phyloP scores from a whole-genome alignment of 2,888 invertebrate species.

The Stictocephala bisonia region DNA sequence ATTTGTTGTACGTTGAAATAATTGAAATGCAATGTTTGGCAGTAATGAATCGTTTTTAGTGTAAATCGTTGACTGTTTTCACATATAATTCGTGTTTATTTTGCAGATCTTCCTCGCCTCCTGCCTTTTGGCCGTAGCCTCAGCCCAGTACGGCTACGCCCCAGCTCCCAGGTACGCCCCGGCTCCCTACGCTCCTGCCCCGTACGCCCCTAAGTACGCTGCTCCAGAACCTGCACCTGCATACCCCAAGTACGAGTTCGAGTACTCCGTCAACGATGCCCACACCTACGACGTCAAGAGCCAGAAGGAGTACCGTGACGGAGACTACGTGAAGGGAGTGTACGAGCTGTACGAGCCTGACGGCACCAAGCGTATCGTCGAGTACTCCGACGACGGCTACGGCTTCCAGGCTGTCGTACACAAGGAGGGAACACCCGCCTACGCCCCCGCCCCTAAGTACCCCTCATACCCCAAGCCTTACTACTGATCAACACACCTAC shows the following conservation, averaged over 20 bases:
- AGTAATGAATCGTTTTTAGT: too few species aligned
- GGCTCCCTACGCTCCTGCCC: neutral
- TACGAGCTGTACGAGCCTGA: constrained; percentile 54
- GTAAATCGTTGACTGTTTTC: too few species aligned
- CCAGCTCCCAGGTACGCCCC: constrained; percentile 6
- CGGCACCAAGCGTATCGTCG: constrained; percentile 45
- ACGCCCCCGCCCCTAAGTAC: constrained; percentile 29
- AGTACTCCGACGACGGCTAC: constrained; percentile 60
- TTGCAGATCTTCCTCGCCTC: constrained; percentile 24
- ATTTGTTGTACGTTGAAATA: too few species aligned
- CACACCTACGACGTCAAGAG: constrained; percentile 59
- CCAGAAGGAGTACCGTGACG: constrained; percentile 57
- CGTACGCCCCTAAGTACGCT: constrained; percentile 28
- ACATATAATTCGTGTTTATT: neutral
- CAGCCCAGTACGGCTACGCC: constrained; percentile 33
- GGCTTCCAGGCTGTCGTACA: constrained; percentile 60
- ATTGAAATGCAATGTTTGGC: too few species aligned
- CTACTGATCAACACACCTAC: too few species aligned
- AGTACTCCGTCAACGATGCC: constrained; percentile 53
- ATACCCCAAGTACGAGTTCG: constrained; percentile 43
- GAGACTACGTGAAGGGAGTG: constrained; percentile 57
- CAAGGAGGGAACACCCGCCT: constrained; percentile 53
- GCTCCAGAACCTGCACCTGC: constrained; percentile 36
- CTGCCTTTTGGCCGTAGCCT: constrained; percentile 35
- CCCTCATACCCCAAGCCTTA: constrained; percentile 24